These are phyloP conservation scores for Callipepla squamata DNA, from an alignment of 2,113 vertebrate species.

Conservation along the genomic window DNA sequence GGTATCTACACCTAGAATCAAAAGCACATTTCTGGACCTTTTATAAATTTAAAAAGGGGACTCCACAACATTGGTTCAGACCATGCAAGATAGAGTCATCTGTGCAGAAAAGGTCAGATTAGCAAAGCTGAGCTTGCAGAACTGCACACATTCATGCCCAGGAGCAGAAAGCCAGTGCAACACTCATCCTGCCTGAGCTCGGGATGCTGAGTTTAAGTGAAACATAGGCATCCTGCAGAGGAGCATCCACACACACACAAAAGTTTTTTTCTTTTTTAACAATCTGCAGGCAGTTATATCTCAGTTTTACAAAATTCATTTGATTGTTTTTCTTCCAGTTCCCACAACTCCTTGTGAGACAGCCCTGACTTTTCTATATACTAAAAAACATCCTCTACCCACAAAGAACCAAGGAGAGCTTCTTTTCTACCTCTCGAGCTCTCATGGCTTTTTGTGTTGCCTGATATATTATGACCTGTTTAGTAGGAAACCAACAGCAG, in stretches of 20 bases:
- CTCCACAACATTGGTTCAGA: background rate
- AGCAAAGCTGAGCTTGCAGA: background rate
- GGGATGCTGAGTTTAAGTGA: background rate
- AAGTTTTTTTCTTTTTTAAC: background rate
- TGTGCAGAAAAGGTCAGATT: background rate
- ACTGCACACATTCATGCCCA: background rate
- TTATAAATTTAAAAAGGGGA: background rate
- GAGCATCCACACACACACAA: background rate
- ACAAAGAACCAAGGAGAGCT: background rate
- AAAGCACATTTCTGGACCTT: background rate
- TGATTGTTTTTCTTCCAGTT: background rate
- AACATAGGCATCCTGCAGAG: background rate
- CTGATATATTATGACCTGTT: background rate
- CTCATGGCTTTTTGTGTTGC: background rate
- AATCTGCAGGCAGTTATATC: background rate
- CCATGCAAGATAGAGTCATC: background rate
- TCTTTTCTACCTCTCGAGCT: background rate
- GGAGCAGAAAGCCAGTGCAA: background rate
- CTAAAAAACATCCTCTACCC: background rate
- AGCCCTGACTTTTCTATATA: background rate
- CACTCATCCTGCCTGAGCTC: background rate
- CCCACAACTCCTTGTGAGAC: background rate
- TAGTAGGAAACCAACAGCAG: background rate
- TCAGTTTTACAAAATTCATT: background rate
- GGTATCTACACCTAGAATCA: no score